A percentile compares a stretch with the other conserved stretches of the same genome.
Evolutionary conservation across 2,888 invertebrate genomes (phyloP).

Genomic region (Saturnia japonica): DNA sequence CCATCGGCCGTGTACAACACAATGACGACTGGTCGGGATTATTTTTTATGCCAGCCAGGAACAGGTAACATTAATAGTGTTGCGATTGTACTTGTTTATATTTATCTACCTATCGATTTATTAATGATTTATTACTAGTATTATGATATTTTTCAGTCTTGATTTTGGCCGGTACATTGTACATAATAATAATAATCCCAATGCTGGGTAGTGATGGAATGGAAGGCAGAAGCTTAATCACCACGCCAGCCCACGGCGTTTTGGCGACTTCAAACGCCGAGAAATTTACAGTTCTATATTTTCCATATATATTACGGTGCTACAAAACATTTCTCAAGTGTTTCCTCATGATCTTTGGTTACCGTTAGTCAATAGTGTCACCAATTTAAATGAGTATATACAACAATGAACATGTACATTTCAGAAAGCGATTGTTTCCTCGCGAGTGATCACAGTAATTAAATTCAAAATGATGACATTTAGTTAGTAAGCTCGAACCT

Average conservation of each 20-base stretch:
- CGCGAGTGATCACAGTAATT: background rate
- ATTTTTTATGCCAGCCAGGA: conserved; percentile 64
- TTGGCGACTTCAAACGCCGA: background rate
- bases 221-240: background rate
- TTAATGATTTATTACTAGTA: background rate
- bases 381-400: no score
- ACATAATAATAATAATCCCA: background rate
- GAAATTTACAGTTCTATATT: background rate
- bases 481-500: background rate
- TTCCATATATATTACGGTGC: background rate
- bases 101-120: conserved; percentile 2
- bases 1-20: conserved; percentile 62
- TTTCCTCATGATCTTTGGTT: no score
- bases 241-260: background rate
- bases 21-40: conserved; percentile 70
- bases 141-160: background rate
- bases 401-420: background rate
- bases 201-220: background rate
- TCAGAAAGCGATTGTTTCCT: background rate
- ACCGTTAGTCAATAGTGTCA: no score
- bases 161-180: no score
- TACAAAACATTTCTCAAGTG: no score
- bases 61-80: conserved; percentile 72
- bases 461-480: background rate
- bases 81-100: conserved; percentile 29